Evolutionary conservation across 2,797 vertebrate genomes (phyloP).

Genomic region (Gastrophryne carolinensis): DNA sequence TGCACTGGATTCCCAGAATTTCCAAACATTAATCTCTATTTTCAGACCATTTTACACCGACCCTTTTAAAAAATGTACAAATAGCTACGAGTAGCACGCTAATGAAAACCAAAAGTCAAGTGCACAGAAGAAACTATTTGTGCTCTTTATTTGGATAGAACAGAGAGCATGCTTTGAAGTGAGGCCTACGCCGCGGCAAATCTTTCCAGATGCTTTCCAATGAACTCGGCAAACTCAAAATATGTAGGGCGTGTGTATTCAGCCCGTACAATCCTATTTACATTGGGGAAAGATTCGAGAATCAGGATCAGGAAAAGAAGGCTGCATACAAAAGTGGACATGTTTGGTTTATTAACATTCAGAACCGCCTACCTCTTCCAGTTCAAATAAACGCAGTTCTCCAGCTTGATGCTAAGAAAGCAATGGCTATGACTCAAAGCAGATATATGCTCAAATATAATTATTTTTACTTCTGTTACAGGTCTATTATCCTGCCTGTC

Average conservation of each 20-base stretch:
- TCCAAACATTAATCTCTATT: background rate
- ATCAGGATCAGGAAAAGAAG: slow-evolving; percentile 3
- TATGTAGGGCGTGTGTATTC: background rate
- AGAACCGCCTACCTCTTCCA: slow-evolving; percentile 20
- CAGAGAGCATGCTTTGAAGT: slow-evolving; percentile 1
- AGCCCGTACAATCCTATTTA: background rate
- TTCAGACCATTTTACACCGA: background rate
- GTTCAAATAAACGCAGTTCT: slow-evolving; percentile 7
- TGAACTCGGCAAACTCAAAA: background rate
- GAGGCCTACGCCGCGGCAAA: background rate
- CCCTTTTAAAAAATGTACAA: background rate
- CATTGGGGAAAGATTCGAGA: background rate
- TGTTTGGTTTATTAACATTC: slow-evolving; percentile 30
- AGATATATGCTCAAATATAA: too few relatives aligned
- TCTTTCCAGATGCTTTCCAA: background rate
- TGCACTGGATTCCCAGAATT: background rate
- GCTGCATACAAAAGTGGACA: background rate
- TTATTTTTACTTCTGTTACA: too few relatives aligned
- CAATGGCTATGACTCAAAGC: too few relatives aligned
- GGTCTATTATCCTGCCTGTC: too few relatives aligned
- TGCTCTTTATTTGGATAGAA: slow-evolving; percentile 7
- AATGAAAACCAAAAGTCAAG: slow-evolving; percentile 30
- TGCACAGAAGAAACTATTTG: background rate
- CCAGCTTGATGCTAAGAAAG: slow-evolving; percentile 4
- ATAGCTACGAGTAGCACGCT: background rate